Conservation (phyloP, 2,888 invertebrate genomes). For the Miltochrista miniata region DNA sequence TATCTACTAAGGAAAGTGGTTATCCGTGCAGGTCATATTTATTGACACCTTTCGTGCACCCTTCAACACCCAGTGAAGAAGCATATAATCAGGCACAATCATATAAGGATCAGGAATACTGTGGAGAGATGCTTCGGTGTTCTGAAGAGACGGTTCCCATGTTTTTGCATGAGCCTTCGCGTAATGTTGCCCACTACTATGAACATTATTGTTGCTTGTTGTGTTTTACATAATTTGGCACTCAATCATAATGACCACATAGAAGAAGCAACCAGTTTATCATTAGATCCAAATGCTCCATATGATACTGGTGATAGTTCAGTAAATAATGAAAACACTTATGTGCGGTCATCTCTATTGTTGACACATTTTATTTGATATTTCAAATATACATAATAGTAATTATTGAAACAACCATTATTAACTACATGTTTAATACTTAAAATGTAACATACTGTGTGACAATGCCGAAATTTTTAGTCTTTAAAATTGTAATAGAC, state of each 20-base stretch:
- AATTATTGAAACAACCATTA: no score
- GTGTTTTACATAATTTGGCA: background rate
- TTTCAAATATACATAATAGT: no score
- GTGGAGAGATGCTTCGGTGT: constrained; percentile 25
- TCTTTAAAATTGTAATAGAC: no score
- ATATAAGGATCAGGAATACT: constrained; percentile 16
- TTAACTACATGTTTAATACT: no score
- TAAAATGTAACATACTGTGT: no score
- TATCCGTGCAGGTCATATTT: background rate
- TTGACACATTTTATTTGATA: background rate
- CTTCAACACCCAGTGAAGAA: constrained; percentile 16
- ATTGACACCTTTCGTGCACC: constrained; percentile 8
- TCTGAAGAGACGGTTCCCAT: constrained; percentile 21
- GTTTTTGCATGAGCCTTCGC: background rate
- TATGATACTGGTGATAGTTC: background rate
- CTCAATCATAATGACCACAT: background rate
- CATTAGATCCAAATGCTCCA: no score
- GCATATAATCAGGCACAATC: constrained; percentile 13
- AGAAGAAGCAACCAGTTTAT: background rate
- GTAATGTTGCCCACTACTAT: no score
- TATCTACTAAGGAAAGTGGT: background rate
- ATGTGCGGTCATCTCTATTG: constrained; percentile 1
- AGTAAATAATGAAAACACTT: constrained; percentile 2
- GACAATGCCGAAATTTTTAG: no score
- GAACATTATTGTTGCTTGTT: background rate